Evolutionary conservation across 2,113 vertebrate species (phyloP).

Genomic region (Limanda limanda): DNA sequence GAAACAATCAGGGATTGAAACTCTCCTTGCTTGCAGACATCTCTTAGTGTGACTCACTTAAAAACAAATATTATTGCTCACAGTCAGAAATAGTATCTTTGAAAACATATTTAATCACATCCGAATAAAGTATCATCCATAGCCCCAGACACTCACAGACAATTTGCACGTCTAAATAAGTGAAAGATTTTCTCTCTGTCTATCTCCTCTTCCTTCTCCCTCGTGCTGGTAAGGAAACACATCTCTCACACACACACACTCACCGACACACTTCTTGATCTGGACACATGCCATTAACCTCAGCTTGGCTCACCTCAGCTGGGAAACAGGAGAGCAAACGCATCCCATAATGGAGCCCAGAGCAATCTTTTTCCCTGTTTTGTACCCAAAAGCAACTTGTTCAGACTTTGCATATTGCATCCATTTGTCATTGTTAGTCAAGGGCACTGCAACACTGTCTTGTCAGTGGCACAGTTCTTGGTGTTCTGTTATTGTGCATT

Average conservation of each 20-base stretch:
- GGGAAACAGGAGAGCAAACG: slow-evolving; percentile 51
- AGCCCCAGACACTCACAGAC: slow-evolving; percentile 9
- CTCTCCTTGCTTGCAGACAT: background rate
- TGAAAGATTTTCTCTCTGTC: background rate
- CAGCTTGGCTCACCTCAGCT: slow-evolving; percentile 54
- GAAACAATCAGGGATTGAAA: background rate
- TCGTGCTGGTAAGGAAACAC: background rate
- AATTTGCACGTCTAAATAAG: slow-evolving; percentile 16
- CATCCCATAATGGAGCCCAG: slow-evolving; percentile 51
- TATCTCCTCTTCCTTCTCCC: background rate
- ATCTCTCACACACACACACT: slow-evolving; percentile 13
- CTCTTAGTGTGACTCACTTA: background rate
- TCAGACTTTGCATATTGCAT: slow-evolving; percentile 73
- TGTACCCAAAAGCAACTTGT: slow-evolving; percentile 67
- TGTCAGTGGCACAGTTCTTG: slow-evolving; percentile 57
- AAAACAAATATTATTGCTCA: background rate
- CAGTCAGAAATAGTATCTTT: slow-evolving; percentile 3
- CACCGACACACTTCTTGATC: slow-evolving; percentile 21
- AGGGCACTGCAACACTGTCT: slow-evolving; percentile 60
- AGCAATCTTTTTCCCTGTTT: slow-evolving; percentile 52
- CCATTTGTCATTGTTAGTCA: slow-evolving; percentile 73
- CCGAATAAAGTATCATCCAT: slow-evolving; percentile 13
- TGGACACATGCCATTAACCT: slow-evolving; percentile 68
- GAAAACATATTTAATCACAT: background rate
- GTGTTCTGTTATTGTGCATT: slow-evolving; percentile 31